These are phyloP conservation scores for Brachionus paranguensis DNA, from an alignment of 1,140 invertebrate species.

Conservation along the genomic window DNA sequence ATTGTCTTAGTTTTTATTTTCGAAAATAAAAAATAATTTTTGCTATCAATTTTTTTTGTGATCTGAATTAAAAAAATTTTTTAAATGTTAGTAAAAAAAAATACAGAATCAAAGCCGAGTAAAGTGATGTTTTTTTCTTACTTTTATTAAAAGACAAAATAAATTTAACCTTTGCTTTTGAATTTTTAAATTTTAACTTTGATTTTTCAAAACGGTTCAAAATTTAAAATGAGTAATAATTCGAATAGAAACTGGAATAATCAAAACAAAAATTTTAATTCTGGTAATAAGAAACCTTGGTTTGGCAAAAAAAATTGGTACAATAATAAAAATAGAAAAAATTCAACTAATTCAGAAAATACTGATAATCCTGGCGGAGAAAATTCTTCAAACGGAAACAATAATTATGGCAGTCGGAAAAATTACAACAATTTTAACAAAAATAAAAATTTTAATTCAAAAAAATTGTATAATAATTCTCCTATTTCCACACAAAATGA, in stretches of 20 bases:
- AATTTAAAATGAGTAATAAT: background rate
- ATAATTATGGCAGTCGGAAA: background rate
- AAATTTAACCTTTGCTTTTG: background rate
- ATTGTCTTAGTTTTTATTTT: background rate
- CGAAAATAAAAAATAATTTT: too few relatives aligned
- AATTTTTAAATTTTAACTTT: background rate
- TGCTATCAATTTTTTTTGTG: too few relatives aligned
- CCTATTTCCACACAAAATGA: background rate
- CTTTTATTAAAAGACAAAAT: background rate
- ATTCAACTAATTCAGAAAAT: background rate
- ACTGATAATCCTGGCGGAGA: background rate
- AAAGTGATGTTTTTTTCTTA: background rate
- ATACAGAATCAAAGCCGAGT: too few relatives aligned
- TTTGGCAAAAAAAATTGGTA: slow-evolving; percentile 28
- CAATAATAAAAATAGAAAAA: slow-evolving; percentile 10
- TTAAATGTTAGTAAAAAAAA: too few relatives aligned
- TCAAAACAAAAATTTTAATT: background rate
- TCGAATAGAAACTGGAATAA: slow-evolving; percentile 18
- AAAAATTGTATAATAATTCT: slow-evolving; percentile 29
- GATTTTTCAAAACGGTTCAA: background rate
- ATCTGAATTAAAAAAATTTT: too few relatives aligned
- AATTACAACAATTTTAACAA: slow-evolving; percentile 6
- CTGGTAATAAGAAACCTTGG: slow-evolving; percentile 11
- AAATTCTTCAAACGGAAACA: background rate
- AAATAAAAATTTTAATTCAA: background rate